Evolutionary conservation across 2,113 vertebrate genomes (phyloP).

Genomic region (Clarias gariepinus): DNA sequence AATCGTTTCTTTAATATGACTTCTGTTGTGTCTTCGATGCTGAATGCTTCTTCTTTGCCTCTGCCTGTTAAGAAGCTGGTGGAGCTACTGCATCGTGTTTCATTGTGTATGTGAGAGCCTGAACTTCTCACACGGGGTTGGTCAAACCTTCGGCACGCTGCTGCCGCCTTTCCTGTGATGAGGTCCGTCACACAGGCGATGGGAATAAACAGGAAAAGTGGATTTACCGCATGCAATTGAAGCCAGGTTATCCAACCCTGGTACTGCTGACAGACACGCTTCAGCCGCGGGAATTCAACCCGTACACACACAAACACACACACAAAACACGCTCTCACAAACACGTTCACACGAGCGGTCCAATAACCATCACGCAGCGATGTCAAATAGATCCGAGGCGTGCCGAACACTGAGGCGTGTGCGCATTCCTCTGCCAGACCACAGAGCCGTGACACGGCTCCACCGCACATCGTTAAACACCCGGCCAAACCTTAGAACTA

Average conservation of each 20-base stretch:
- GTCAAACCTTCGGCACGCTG: constrained; percentile 59
- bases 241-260: constrained; percentile 42
- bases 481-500: not conserved
- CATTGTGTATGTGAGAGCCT: not conserved
- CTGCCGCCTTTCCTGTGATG: constrained; percentile 48
- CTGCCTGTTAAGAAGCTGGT: not conserved
- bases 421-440: constrained; percentile 22
- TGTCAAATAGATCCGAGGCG: constrained; percentile 4
- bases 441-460: not conserved
- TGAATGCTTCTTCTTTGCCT: too few relatives aligned
- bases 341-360: constrained; percentile 32
- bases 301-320: constrained; percentile 40
- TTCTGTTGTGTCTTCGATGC: not conserved
- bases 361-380: constrained; percentile 55
- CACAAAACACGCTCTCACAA: constrained; percentile 49
- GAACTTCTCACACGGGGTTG: not conserved
- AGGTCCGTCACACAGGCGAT: constrained; percentile 55
- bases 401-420: not conserved
- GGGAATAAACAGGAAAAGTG: constrained; percentile 72
- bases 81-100: not conserved
- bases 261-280: constrained; percentile 62
- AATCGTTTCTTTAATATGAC: too few relatives aligned
- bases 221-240: constrained; percentile 58
- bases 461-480: constrained; percentile 27
- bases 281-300: constrained; percentile 50